Evolutionary conservation across 2,797 vertebrate genomes (phyloP), one percentile per base, ranked within the genome.

Genomic region (Leptatherina wallacei): DNA sequence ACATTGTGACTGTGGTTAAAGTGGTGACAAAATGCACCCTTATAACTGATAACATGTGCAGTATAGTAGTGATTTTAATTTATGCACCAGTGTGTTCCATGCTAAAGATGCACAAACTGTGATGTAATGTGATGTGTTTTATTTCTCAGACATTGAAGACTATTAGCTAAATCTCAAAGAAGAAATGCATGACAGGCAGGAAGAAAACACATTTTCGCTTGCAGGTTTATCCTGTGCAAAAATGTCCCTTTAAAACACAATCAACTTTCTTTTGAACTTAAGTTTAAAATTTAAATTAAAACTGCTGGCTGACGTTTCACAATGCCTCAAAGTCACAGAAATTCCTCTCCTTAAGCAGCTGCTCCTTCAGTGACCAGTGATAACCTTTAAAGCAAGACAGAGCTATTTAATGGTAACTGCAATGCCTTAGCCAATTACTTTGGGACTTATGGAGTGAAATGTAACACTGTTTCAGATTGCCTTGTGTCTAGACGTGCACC

Each of bases 161-260:
- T 49, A 75, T 75, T 69, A 71, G 69, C 22, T 62, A 75, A 77
- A 84, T 64, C 78, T 64, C 59, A 66, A 65, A 76, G 58, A 52
- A 55, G 58, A 55, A 55, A 66, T 58, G 33, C 27, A 77, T 22
- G 7, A 44, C 27, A 65, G 24, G 52, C 10, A 0, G 65, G 22
- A 40, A 68, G 66, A 77, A 38, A 33, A 65, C 62, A 56, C n/a
- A 62, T 24, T 36, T 30, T 27, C 74, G 60, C 32, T 54, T 35
- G 58, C 38, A 75, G 56, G 64, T 69, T 30, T 80, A 83, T 85
- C 85, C 89, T 60, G 71, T 54, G 73, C 29, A 55, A 33, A 16
- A 56, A 69, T 82, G 79, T 81, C 69, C 76, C 77, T 90, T 89
- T 77, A 62, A 66, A 80, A 69, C 55, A 65, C 61, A 1, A 56